Base-by-base conservation (phyloP, 2,797 vertebrate genomes). In the Mycteria americana region DNA sequence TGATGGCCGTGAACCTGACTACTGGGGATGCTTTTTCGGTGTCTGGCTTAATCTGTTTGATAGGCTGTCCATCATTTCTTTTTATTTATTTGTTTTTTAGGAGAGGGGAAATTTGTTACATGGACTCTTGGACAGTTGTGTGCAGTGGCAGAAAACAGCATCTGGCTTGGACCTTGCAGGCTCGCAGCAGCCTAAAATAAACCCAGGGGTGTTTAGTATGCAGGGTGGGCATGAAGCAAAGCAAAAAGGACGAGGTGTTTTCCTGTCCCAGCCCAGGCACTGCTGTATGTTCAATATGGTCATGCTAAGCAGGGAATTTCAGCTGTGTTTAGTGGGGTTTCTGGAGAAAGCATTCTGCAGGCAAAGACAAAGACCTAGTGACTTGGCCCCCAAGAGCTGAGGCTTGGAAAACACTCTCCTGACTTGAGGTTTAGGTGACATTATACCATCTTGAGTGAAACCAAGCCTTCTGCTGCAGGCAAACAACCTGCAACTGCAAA, bases 21-120 rank as follows among this genome's bases (percentile, higher is more conserved):
- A 15, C 88, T n/a, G 65, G 92, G 85, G 70, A 68, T 46, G 62
- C 59, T 89, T 79, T 15, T 81, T 84, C 68, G 50, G 14, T n/a
- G 85, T 14, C 85, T 53, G 86, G 59, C 72, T 78, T 74, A 91
- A 90, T 91, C 43, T 1, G 30, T 84, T 88, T 96, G 96, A 95
- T 95, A 35, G 93, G 18, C 85, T 95, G 92, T 74, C 96, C 51
- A 27, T 95, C 89, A 87, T 78, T 68, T 82, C 50, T 80, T 81
- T 91, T 79, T 72, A 85, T 93, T 73, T 77, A 59, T 70, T 65
- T 93, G 33, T 62, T 4, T 4, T 63, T 94, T 84, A 41, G 74
- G 93, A 83, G 80, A 78, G 24, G 60, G 54, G 73, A 12, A 43
- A 27, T 92, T 35, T 27, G n/a, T 39, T 85, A 56, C 27, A 2